Conservation (phyloP, 2,888 invertebrate species). For the Poecilus cupreus region DNA sequence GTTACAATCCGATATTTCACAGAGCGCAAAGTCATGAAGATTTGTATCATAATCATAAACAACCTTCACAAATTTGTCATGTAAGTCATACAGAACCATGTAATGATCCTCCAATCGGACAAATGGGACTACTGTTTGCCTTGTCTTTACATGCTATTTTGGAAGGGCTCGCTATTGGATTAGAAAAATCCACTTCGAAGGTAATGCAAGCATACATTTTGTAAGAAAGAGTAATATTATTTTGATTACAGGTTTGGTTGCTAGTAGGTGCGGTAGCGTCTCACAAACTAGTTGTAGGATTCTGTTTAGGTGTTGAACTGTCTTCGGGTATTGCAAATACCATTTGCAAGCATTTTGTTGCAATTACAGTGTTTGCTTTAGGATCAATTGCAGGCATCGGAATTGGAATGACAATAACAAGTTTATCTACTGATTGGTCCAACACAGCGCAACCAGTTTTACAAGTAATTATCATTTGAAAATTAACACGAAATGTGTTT, state of each 20-base stretch:
- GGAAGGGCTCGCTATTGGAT: conserved; percentile 88
- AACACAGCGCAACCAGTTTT: conserved; percentile 76
- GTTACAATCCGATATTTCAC: conserved; percentile 65
- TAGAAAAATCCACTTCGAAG: conserved; percentile 80
- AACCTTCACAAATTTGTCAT: conserved; percentile 76
- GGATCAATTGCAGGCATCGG: conserved; percentile 83
- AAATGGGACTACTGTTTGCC: conserved; percentile 82
- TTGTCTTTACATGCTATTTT: conserved; percentile 85
- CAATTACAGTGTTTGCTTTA: conserved; percentile 79
- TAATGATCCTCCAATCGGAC: conserved; percentile 77
- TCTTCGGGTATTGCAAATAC: conserved; percentile 68
- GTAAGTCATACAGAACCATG: conserved; percentile 82
- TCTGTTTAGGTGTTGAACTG: conserved; percentile 86
- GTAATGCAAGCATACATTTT: conserved; percentile 70
- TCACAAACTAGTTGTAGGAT: conserved; percentile 88
- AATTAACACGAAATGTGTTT: not conserved
- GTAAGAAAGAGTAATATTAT: not conserved
- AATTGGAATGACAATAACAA: conserved; percentile 78
- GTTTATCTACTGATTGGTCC: conserved; percentile 73
- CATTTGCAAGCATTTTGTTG: conserved; percentile 75
- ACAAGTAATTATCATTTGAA: conserved; percentile 74
- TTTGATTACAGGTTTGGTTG: conserved; percentile 76
- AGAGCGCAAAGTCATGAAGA: conserved; percentile 65
- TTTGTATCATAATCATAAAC: conserved; percentile 61
- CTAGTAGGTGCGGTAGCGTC: conserved; percentile 82